A percentile compares a stretch with the other conserved stretches of the same genome.
These are phyloP conservation scores for Orchestia grillus DNA, from an alignment of 1,140 invertebrate species.

Conservation along the genomic window DNA sequence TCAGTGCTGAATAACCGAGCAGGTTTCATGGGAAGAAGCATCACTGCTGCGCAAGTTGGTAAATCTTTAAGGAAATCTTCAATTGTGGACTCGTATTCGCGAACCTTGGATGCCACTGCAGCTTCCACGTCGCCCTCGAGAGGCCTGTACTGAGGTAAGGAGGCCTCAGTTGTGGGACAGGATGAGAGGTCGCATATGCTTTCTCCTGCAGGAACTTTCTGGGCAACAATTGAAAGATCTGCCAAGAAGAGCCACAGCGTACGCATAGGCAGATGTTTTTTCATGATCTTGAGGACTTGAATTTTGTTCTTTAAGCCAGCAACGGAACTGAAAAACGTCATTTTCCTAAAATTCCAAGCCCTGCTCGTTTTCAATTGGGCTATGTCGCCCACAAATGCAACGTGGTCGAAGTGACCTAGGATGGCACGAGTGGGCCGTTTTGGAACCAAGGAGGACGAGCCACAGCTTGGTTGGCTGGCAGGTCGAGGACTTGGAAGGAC, in stretches of 20 bases:
- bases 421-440: not conserved
- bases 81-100: not conserved
- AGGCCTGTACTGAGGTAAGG: not conserved
- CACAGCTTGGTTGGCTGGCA: not conserved
- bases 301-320: not conserved
- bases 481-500: not conserved
- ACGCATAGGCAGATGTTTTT: not conserved
- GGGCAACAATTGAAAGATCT: not conserved
- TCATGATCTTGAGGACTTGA: not conserved
- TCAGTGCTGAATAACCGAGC: not conserved
- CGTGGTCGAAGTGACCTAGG: not conserved
- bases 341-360: not conserved
- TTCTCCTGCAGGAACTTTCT: not conserved
- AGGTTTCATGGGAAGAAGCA: not conserved
- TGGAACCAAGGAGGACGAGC: not conserved
- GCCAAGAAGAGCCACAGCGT: not conserved
- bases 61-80: not conserved
- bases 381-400: not conserved
- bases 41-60: not conserved
- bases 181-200: not conserved
- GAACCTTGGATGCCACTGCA: not conserved
- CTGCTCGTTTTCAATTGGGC: not conserved
- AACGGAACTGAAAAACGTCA: not conserved
- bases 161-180: not conserved
- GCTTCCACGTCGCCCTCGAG: not conserved